Percentiles rank a stretch among this genome's conserved stretches.
Evolutionary conservation across 2,888 invertebrate genomes (phyloP).

Genomic region (Lingula anatina): DNA sequence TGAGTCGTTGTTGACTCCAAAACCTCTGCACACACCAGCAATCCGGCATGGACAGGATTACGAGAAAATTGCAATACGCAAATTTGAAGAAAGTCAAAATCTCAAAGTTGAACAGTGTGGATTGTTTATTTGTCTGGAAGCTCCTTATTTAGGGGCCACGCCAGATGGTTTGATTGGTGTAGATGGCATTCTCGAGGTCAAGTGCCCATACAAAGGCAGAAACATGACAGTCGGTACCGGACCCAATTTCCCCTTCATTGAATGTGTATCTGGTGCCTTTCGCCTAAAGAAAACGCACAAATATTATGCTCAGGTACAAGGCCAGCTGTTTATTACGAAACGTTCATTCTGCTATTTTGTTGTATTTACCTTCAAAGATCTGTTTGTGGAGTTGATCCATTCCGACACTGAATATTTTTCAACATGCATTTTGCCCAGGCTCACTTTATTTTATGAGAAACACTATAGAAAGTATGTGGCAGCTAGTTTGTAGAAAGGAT

Average conservation of each 20-base stretch:
- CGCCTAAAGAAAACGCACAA: slow-evolving; percentile 6
- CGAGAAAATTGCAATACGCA: slow-evolving; percentile 6
- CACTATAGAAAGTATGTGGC: too few relatives aligned
- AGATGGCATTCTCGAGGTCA: slow-evolving; percentile 11
- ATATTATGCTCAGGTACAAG: slow-evolving; percentile 15
- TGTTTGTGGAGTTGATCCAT: too few relatives aligned
- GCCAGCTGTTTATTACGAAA: slow-evolving; percentile 10
- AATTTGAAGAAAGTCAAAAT: slow-evolving; percentile 5
- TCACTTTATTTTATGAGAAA: too few relatives aligned
- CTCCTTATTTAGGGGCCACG: slow-evolving; percentile 12
- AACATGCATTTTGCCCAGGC: too few relatives aligned
- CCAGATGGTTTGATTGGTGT: slow-evolving; percentile 14
- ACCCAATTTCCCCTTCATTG: slow-evolving; percentile 8
- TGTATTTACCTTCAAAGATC: slow-evolving; percentile 10
- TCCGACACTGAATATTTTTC: too few relatives aligned
- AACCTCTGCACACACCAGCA: slow-evolving; percentile 2
- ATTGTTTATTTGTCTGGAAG: slow-evolving; percentile 6
- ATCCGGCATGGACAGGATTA: slow-evolving; percentile 13
- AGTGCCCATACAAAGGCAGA: slow-evolving; percentile 13
- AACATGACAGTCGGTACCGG: slow-evolving; percentile 6
- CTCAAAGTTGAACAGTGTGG: slow-evolving; percentile 8
- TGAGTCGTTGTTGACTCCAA: slow-evolving; percentile 1
- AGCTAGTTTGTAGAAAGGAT: too few relatives aligned
- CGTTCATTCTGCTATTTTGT: slow-evolving; percentile 9
- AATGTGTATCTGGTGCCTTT: background rate